Evolutionary conservation across 2,113 vertebrate genomes (phyloP).

Genomic region (Marmota flaviventris): DNA sequence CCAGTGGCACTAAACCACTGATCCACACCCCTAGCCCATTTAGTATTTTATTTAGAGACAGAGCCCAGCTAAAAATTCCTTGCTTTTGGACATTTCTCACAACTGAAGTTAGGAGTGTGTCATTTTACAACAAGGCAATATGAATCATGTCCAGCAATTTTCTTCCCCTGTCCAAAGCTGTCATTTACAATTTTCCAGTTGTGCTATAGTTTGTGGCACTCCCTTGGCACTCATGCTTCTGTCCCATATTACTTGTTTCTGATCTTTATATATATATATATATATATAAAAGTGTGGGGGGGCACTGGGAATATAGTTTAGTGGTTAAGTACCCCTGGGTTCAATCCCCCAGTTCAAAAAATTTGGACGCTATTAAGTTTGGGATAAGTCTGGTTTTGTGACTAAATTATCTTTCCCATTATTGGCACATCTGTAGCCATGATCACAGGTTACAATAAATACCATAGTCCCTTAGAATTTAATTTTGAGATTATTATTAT

Average conservation of each 20-base stretch:
- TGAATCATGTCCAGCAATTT: neutral
- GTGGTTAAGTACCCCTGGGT: too few relatives aligned
- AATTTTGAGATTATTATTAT: neutral
- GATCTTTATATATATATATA: too few relatives aligned
- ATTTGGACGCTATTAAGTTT: neutral
- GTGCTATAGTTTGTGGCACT: neutral
- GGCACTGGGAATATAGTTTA: too few relatives aligned
- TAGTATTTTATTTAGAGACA: too few relatives aligned
- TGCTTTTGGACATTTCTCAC: neutral
- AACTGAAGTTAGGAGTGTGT: neutral
- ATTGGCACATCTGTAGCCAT: neutral
- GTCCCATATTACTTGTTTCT: neutral
- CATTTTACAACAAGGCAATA: accelerated
- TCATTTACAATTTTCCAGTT: neutral
- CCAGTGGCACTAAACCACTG: too few relatives aligned
- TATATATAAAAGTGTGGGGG: too few relatives aligned
- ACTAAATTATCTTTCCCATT: neutral
- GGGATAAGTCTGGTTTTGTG: neutral
- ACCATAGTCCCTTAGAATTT: neutral
- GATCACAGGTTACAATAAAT: neutral
- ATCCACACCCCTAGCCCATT: too few relatives aligned
- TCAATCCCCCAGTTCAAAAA: neutral
- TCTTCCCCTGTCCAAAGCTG: neutral
- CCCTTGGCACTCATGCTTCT: neutral
- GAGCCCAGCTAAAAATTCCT: neutral